These are phyloP conservation scores for Danaus chrysippus DNA, from an alignment of 2,888 invertebrate species.

Conservation along the genomic window DNA sequence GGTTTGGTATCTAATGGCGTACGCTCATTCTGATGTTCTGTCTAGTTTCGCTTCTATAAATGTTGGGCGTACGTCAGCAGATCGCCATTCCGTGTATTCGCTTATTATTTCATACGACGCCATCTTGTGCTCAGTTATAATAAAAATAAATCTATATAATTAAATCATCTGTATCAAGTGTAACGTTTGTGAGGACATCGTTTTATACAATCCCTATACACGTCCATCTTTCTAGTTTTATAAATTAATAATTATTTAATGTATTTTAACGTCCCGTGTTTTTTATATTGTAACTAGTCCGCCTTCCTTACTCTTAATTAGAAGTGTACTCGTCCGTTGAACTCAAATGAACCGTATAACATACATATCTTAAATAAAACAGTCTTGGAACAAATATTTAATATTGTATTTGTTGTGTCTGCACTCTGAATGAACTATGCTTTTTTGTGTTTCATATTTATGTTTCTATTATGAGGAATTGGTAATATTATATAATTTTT, in stretches of 20 bases:
- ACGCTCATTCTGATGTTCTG: not conserved
- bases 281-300: conserved; percentile 28
- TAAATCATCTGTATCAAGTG: not conserved
- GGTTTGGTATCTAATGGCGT: not conserved
- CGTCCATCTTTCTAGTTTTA: conserved; percentile 16
- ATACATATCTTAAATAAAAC: conserved; percentile 31
- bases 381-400: conserved; percentile 25
- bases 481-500: too few species aligned
- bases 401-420: conserved; percentile 20
- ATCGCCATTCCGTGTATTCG: not conserved
- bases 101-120: not conserved
- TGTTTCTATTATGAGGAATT: too few species aligned
- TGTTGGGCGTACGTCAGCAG: not conserved
- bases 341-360: conserved; percentile 20
- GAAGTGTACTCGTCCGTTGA: conserved; percentile 29
- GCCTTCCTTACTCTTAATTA: conserved; percentile 28
- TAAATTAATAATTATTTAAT: conserved; percentile 23
- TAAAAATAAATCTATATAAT: not conserved
- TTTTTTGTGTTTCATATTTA: too few species aligned
- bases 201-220: conserved; percentile 19
- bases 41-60: not conserved
- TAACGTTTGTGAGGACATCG: not conserved
- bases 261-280: conserved; percentile 21
- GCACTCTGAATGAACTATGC: too few species aligned
- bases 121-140: conserved; percentile 7